These are phyloP conservation scores for Stenurella melanura DNA, from an alignment of 2,888 invertebrate species.

Conservation along the genomic window DNA sequence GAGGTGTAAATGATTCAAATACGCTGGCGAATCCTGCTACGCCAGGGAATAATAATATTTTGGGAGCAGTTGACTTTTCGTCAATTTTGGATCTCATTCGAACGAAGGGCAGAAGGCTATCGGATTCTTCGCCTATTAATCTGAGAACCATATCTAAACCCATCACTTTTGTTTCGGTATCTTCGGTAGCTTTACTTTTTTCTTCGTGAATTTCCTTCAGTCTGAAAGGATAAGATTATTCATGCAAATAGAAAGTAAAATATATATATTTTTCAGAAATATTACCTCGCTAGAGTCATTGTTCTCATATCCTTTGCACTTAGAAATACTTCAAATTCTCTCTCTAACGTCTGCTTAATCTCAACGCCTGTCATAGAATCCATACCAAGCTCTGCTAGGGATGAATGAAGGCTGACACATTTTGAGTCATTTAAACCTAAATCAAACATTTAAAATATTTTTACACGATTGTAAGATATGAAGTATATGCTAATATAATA, in stretches of 20 bases:
- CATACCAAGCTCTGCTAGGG: constrained; percentile 93
- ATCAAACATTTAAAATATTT: neutral
- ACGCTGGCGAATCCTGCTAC: neutral
- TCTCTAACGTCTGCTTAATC: constrained; percentile 92
- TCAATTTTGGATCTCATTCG: neutral
- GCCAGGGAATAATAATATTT: neutral
- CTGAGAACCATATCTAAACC: neutral
- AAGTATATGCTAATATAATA: no score
- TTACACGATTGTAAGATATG: no score
- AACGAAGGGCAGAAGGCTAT: neutral
- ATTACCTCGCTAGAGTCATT: constrained; percentile 82
- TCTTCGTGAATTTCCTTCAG: neutral
- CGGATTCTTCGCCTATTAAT: neutral
- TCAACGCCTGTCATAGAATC: constrained; percentile 98
- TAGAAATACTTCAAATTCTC: constrained; percentile 90
- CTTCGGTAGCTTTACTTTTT: neutral
- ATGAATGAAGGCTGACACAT: constrained; percentile 81
- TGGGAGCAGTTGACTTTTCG: neutral
- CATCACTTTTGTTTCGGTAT: neutral
- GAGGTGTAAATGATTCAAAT: neutral
- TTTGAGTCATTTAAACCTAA: constrained; percentile 75
- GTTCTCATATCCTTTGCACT: constrained; percentile 90
- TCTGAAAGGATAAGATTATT: neutral
- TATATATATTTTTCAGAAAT: neutral
- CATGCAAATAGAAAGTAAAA: neutral